These are phyloP conservation scores for Ophioninae sp. DNA, from an alignment of 2,888 invertebrate species.

Conservation along the genomic window DNA sequence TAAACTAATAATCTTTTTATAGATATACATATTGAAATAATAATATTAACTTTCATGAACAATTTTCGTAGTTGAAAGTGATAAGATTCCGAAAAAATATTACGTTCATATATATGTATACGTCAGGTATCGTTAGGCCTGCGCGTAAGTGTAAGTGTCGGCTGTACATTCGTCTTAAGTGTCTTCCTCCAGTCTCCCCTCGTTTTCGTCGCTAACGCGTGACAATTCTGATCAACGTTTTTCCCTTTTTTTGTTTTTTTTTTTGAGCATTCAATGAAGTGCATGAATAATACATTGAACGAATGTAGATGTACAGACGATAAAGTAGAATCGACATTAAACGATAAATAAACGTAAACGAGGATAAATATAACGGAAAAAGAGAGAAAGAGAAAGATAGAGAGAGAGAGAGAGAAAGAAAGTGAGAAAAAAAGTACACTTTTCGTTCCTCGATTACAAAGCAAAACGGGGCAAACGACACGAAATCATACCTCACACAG, in stretches of 20 bases:
- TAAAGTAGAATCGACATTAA: conserved; percentile 18
- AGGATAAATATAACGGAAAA: background rate
- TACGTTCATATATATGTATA: too few relatives aligned
- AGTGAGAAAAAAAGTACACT: conserved; percentile 36
- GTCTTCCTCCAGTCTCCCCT: background rate
- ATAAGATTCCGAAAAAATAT: too few relatives aligned
- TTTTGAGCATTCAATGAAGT: conserved; percentile 37
- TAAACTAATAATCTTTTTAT: too few relatives aligned
- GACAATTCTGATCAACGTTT: conserved; percentile 30
- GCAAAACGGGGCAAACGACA: conserved; percentile 73
- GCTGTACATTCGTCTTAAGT: background rate
- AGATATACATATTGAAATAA: too few relatives aligned
- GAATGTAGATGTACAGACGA: conserved; percentile 29
- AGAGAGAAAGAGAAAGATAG: conserved; percentile 16
- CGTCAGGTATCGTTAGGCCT: background rate
- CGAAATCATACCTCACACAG: conserved; percentile 80
- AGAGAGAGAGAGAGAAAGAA: conserved; percentile 22
- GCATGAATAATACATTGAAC: conserved; percentile 50
- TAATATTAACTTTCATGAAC: too few relatives aligned
- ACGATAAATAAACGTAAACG: conserved; percentile 26
- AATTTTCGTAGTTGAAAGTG: too few relatives aligned
- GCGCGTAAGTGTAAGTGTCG: background rate
- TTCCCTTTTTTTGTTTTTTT: conserved; percentile 5
- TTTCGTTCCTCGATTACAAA: conserved; percentile 51
- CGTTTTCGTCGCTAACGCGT: conserved; percentile 4